Evolutionary conservation across 2,113 vertebrate species (phyloP).

Genomic region (Phaethon lepturus): DNA sequence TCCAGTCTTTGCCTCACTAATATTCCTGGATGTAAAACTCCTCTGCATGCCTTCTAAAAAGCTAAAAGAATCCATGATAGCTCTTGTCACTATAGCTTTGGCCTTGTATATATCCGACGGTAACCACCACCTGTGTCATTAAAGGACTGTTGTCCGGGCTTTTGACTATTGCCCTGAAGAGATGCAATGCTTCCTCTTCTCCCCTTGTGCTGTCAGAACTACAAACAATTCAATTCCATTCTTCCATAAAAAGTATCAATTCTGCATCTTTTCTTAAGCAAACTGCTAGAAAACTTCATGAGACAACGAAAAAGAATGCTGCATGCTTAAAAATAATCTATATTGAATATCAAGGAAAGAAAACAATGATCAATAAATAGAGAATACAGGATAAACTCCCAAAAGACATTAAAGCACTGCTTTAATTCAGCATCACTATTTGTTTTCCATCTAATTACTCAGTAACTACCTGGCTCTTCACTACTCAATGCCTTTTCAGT

Average conservation of each 20-base stretch:
- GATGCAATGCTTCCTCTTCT: not conserved
- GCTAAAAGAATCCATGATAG: not conserved
- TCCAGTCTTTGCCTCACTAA: not conserved
- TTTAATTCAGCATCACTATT: not conserved
- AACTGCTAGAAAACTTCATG: not conserved
- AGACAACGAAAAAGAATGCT: not conserved
- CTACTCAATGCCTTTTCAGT: not conserved
- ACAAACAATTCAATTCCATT: not conserved
- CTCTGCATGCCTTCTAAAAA: not conserved
- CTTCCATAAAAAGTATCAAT: not conserved
- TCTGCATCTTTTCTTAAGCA: not conserved
- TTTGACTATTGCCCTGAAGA: not conserved
- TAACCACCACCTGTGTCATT: not conserved
- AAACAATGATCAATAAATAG: not conserved
- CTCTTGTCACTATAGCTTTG: not conserved
- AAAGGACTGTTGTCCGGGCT: not conserved
- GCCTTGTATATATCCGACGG: not conserved
- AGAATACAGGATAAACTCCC: not conserved
- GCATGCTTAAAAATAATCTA: not conserved
- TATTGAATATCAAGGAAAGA: not conserved
- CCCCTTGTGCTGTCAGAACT: not conserved
- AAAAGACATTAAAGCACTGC: not conserved
- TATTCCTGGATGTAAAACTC: not conserved
- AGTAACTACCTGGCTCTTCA: not conserved
- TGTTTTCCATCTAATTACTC: not conserved